Percentiles rank a stretch among this genome's conserved stretches.
phyloP scores from a whole-genome alignment of 2,797 vertebrate genomes.

The Galagoides demidoff region DNA sequence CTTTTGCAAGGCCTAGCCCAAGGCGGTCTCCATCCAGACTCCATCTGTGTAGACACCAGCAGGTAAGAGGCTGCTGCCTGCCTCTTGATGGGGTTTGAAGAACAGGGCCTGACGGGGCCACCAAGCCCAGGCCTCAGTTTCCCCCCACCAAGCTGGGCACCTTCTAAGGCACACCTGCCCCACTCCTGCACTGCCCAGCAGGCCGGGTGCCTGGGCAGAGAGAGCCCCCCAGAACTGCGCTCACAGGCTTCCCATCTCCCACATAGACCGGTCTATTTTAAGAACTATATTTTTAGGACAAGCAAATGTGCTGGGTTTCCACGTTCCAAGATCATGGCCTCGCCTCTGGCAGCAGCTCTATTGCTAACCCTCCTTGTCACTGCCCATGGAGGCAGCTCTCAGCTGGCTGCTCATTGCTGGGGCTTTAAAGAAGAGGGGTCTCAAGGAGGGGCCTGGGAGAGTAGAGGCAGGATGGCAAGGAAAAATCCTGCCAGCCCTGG shows the following conservation, averaged over 20 bases:
- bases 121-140: neutral
- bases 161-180: neutral
- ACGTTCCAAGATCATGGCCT: constrained; percentile 11
- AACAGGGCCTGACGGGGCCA: neutral
- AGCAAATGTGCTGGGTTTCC: constrained; percentile 29
- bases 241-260: neutral
- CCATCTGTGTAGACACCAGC: neutral
- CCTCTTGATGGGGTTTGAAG: neutral
- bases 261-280: constrained; percentile 54
- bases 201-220: neutral
- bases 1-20: constrained; percentile 51
- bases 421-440: neutral
- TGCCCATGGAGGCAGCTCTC: constrained; percentile 6
- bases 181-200: neutral
- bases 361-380: neutral
- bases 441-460: neutral
- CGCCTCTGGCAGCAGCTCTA: neutral
- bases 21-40: neutral
- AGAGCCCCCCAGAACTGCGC: neutral
- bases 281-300: constrained; percentile 68
- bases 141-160: neutral
- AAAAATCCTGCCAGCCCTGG: neutral
- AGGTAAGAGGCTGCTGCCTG: neutral
- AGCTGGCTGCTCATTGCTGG: neutral
- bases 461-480: rapidly evolving